Conservation (phyloP, 2,113 vertebrate genomes). For the Cyphomyrus discorhynchus region DNA sequence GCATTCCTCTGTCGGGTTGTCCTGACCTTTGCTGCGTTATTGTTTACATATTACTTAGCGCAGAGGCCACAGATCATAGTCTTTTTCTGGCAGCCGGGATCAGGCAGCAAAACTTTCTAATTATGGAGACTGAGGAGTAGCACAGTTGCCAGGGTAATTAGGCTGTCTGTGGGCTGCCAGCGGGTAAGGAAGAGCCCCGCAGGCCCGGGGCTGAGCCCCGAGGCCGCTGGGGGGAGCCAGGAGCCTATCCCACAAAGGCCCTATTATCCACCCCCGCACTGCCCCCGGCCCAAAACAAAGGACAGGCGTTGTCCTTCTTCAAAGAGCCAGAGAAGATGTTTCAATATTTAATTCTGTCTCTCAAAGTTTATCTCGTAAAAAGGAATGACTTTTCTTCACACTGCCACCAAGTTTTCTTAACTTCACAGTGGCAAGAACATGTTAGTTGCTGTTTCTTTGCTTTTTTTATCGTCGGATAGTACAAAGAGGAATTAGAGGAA, state of each 20-base stretch:
- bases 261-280: not conserved
- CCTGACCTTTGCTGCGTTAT: slow-evolving; percentile 54
- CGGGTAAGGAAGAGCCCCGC: slow-evolving; percentile 38
- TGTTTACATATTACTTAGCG: slow-evolving; percentile 47
- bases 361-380: slow-evolving; percentile 21
- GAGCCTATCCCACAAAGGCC: slow-evolving; percentile 12
- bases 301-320: slow-evolving; percentile 16
- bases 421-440: slow-evolving; percentile 31
- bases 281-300: slow-evolving; percentile 12
- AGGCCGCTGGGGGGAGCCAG: slow-evolving; percentile 33
- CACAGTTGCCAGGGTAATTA: slow-evolving; percentile 40
- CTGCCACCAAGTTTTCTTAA: slow-evolving; percentile 28
- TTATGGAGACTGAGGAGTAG: slow-evolving; percentile 28
- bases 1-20: slow-evolving; percentile 69
- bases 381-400: slow-evolving; percentile 18
- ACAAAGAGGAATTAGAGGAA: not conserved
- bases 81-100: slow-evolving; percentile 11
- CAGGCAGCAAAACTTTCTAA: slow-evolving; percentile 13
- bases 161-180: slow-evolving; percentile 38
- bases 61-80: slow-evolving; percentile 37
- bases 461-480: slow-evolving; percentile 14
- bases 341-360: slow-evolving; percentile 23
- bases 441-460: slow-evolving; percentile 19
- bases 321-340: slow-evolving; percentile 8
- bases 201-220: slow-evolving; percentile 35